phyloP scores from a whole-genome alignment of 1,140 invertebrate genomes.

The Scaptodrosophila lebanonensis region DNA sequence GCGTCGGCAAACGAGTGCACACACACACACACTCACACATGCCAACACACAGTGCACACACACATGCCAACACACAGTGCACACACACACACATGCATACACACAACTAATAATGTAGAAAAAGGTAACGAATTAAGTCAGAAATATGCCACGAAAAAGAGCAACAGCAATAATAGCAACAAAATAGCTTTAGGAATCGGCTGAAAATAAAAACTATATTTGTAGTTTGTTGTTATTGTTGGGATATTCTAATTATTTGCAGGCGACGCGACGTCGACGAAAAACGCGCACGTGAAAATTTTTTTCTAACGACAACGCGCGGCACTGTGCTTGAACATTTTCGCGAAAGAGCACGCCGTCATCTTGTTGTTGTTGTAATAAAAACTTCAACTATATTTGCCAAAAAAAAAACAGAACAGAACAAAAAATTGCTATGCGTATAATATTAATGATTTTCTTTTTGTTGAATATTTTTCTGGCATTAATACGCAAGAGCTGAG shows the following conservation, averaged over 20 bases:
- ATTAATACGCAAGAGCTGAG: too few species aligned
- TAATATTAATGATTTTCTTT: slow-evolving; percentile 17
- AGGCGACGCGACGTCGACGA: slow-evolving; percentile 11
- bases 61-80: slow-evolving; percentile 16
- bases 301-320: too few species aligned
- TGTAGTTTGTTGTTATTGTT: too few species aligned
- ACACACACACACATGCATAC: slow-evolving; percentile 18
- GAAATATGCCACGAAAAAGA: slow-evolving; percentile 60
- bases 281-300: slow-evolving; percentile 24
- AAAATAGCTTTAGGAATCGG: slow-evolving; percentile 23
- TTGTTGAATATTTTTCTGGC: slow-evolving; percentile 6
- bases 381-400: slow-evolving; percentile 17
- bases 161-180: slow-evolving; percentile 1
- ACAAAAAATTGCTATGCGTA: slow-evolving; percentile 14
- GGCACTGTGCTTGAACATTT: too few species aligned
- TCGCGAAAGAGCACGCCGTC: slow-evolving; percentile 12
- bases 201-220: slow-evolving; percentile 1
- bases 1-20: slow-evolving; percentile 16
- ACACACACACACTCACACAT: slow-evolving; percentile 12
- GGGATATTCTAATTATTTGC: slow-evolving; percentile 27
- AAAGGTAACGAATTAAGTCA: not conserved
- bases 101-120: not conserved
- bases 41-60: slow-evolving; percentile 18
- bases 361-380: not conserved
- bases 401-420: too few species aligned